Percentiles rank a stretch among this genome's conserved stretches.
Conservation (phyloP, 2,888 invertebrate species). For the Protonemura montana region DNA sequence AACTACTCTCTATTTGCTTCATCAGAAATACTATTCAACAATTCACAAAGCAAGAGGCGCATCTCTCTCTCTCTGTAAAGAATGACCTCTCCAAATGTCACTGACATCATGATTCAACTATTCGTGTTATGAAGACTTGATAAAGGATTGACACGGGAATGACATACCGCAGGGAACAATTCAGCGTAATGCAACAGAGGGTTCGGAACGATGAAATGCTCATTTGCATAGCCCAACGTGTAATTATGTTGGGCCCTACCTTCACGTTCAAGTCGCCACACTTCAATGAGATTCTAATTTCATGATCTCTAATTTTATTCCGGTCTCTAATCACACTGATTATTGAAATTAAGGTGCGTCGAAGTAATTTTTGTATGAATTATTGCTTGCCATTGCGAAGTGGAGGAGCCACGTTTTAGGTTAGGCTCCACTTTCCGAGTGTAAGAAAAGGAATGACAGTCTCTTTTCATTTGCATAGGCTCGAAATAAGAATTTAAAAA, state of each 20-base stretch:
- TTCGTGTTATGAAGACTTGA: background rate
- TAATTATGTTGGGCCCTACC: background rate
- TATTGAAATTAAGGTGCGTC: background rate
- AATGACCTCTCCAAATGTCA: slow-evolving; percentile 19
- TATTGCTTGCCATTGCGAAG: background rate
- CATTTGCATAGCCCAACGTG: background rate
- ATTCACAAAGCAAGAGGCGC: slow-evolving; percentile 21
- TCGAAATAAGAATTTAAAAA: background rate
- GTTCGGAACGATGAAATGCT: background rate
- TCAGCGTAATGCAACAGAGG: slow-evolving; percentile 3
- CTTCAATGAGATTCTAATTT: slow-evolving; percentile 7
- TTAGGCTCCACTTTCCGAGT: background rate
- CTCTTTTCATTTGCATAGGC: background rate
- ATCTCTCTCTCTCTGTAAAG: background rate
- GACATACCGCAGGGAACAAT: background rate
- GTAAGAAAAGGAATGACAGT: background rate
- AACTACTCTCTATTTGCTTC: slow-evolving; percentile 14
- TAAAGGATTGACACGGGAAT: background rate
- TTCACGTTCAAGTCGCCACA: background rate
- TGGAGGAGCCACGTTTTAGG: background rate
- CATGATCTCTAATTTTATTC: background rate
- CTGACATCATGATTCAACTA: slow-evolving; percentile 14
- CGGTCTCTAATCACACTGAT: background rate
- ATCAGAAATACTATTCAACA: slow-evolving; percentile 21
- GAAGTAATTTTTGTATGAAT: background rate